phyloP scores from a whole-genome alignment of 2,113 vertebrate genomes.

The Myotis brandtii region DNA sequence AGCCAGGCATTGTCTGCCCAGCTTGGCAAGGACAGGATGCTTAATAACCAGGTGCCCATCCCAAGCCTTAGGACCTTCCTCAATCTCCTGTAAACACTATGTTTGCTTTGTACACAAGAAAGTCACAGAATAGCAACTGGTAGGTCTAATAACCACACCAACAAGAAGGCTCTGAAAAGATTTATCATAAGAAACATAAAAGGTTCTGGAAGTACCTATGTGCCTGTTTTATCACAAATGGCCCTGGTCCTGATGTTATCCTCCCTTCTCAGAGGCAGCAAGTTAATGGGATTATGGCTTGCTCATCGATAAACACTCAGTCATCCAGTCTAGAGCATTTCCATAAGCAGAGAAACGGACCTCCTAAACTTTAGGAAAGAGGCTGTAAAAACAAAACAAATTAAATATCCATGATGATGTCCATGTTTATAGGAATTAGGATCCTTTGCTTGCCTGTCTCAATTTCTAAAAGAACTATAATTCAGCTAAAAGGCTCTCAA shows the following conservation, averaged over 20 bases:
- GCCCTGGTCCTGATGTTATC: neutral
- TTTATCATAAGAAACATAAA: neutral
- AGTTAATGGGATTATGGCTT: constrained; percentile 47
- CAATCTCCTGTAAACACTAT: constrained; percentile 57
- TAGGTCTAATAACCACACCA: neutral
- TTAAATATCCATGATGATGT: constrained; percentile 68
- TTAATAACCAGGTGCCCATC: neutral
- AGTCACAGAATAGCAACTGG: constrained; percentile 46
- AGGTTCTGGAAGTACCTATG: neutral
- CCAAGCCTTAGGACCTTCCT: neutral
- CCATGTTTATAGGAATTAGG: constrained; percentile 76
- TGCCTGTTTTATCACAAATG: neutral
- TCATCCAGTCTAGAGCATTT: constrained; percentile 66
- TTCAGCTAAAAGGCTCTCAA: constrained; percentile 83
- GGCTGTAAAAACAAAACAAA: neutral
- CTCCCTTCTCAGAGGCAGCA: constrained; percentile 22
- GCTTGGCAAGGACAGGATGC: constrained; percentile 53
- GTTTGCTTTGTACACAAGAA: constrained; percentile 77
- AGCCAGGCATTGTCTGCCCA: neutral
- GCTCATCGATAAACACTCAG: constrained; percentile 33
- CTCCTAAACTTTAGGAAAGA: constrained; percentile 73
- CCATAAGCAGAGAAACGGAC: constrained; percentile 60
- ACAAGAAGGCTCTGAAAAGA: constrained; percentile 53
- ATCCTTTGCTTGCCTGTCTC: constrained; percentile 73
- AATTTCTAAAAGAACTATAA: constrained; percentile 76